A percentile compares a stretch with the other conserved stretches of the same genome.
phyloP scores from a whole-genome alignment of 2,113 vertebrate species.

The Amblyopsis rosae region DNA sequence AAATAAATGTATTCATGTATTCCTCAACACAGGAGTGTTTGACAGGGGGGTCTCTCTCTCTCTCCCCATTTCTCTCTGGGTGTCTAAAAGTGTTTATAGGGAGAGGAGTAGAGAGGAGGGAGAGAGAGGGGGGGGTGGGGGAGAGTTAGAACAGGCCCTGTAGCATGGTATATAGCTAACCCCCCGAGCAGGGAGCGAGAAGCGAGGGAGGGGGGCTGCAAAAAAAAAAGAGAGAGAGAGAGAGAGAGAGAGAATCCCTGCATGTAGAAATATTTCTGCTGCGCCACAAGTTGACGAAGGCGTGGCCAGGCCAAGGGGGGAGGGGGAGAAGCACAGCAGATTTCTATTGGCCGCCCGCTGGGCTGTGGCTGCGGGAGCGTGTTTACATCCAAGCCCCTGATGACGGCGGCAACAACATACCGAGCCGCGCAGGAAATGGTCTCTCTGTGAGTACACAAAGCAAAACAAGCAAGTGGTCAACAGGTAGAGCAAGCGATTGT shows the following conservation, averaged over 20 bases:
- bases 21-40: not conserved
- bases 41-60: not conserved
- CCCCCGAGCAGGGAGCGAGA: slow-evolving; percentile 64
- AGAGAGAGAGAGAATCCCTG: slow-evolving; percentile 3
- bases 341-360: not conserved
- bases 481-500: too few species aligned
- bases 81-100: slow-evolving; percentile 73
- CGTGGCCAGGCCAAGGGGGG: not conserved
- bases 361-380: not conserved
- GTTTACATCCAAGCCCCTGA: not conserved
- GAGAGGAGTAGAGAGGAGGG: slow-evolving; percentile 52
- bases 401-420: not conserved
- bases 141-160: slow-evolving; percentile 71
- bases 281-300: slow-evolving; percentile 36
- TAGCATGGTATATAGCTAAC: slow-evolving; percentile 72
- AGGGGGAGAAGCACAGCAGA: not conserved
- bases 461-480: too few species aligned
- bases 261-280: slow-evolving; percentile 36
- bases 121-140: slow-evolving; percentile 58
- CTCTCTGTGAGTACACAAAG: too few species aligned
- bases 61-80: slow-evolving; percentile 40
- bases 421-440: not conserved
- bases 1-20: not conserved
- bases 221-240: slow-evolving; percentile 45
- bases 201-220: slow-evolving; percentile 64